Percentiles rank a stretch among this genome's conserved stretches.
Evolutionary conservation across 2,888 invertebrate genomes (phyloP).

Genomic region (Orchesellides sinensis): DNA sequence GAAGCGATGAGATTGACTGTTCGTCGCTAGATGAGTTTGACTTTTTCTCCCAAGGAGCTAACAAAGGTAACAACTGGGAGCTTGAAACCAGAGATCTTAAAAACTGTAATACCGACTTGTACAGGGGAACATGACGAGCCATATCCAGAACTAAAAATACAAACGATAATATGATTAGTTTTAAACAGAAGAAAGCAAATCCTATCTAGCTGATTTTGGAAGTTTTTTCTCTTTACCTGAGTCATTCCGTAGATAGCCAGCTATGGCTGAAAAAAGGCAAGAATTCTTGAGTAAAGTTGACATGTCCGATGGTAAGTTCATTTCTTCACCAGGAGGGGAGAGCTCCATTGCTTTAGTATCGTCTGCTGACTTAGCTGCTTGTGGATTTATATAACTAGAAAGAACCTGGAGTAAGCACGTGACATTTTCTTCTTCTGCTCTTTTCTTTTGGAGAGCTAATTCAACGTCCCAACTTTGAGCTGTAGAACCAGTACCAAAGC

Average conservation of each 20-base stretch:
- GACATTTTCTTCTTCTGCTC: constrained; percentile 95
- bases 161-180: too few relatives aligned
- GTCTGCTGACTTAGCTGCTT: constrained; percentile 69
- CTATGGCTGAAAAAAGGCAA: constrained; percentile 90
- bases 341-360: constrained; percentile 26
- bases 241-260: constrained; percentile 94
- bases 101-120: constrained; percentile 89
- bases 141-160: constrained; percentile 88
- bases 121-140: constrained; percentile 96
- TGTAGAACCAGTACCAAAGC: constrained; percentile 96
- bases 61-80: constrained; percentile 81
- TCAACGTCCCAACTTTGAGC: constrained; percentile 98
- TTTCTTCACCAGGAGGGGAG: constrained; percentile 42
- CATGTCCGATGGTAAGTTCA: constrained; percentile 83
- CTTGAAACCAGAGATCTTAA: constrained; percentile 86
- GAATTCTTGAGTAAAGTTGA: constrained; percentile 88
- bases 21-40: constrained; percentile 76
- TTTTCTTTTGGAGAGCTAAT: constrained; percentile 91
- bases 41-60: constrained; percentile 80
- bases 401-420: constrained; percentile 90
- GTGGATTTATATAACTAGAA: constrained; percentile 91
- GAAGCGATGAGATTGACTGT: constrained; percentile 85
- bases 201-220: background rate
- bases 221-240: constrained; percentile 81
- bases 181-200: background rate